Base-by-base conservation (phyloP, 2,888 invertebrate genomes). In the Cephonodes hylas region DNA sequence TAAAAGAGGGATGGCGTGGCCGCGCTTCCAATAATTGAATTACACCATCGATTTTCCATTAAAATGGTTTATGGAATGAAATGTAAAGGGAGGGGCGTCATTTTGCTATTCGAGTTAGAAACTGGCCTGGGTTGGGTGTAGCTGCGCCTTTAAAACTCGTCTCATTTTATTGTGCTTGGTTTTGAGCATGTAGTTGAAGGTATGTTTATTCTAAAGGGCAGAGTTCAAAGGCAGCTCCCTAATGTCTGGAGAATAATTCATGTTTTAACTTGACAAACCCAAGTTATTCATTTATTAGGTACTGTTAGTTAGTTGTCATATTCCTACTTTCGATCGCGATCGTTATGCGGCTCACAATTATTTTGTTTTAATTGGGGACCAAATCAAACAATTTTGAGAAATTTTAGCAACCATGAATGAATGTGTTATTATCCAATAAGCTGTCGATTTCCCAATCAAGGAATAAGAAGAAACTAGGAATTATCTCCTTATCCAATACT, bases 31-130 rank as follows among this genome's bases (percentile, higher is more conserved):
- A 85, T 90, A 91, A 91, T 90, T 91, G 88, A 89, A 91, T 91
- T 91, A 91, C 90, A 85, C 84, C 88, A 91, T 92, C 88, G 91
- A 92, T 92, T 92, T 91, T 86, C 91, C 90, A 91, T 92, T 91
- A 91, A 91, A 89, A 90, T 89, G 91, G 78, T 91, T 91, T 89
- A 90, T 90, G 91, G 89, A 86, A 85, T 88, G 87, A 86, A 90
- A 88, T 87, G 89, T 86, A 81, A 84, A 86, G 80, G 87, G 88
- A 78, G 85, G 84, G 85, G 87, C 83, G 76, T 53, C 27, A 53
- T 53, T 53, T 53, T 31, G 53, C 53, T 27, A 27, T 53, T 53
- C 31, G 53, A 53, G 20, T 53, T 31, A 53, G 53, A 31, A 53
- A 53, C 53, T 53, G 48, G 8, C 18, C 53, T 31, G 53, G 31